A percentile compares a stretch with the other conserved stretches of the same genome.
Evolutionary conservation across 2,113 vertebrate genomes (phyloP).

Genomic region (Crotalus viridis): DNA sequence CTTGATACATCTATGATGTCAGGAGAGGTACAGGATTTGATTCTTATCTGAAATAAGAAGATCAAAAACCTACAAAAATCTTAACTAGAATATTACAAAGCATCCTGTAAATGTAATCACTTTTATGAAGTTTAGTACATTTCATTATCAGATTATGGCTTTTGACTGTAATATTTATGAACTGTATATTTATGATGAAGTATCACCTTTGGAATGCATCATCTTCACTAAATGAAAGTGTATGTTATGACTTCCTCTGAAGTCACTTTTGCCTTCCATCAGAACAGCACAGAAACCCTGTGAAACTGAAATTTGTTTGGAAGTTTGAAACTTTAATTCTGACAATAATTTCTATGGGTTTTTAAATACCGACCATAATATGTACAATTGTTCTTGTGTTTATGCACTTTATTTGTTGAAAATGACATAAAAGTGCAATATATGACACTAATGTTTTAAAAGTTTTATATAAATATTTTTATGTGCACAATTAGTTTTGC

Average conservation of each 20-base stretch:
- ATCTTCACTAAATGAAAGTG: constrained; percentile 24
- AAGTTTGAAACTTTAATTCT: constrained; percentile 39
- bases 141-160: neutral
- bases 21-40: neutral
- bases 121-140: neutral
- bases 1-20: neutral
- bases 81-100: constrained; percentile 13
- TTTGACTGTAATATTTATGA: constrained; percentile 15
- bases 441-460: neutral
- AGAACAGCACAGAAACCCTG: constrained; percentile 18
- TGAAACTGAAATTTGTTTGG: neutral
- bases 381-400: constrained; percentile 19
- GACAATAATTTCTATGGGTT: constrained; percentile 26
- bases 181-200: constrained; percentile 12
- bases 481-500: neutral
- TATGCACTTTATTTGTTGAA: constrained; percentile 34
- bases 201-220: constrained; percentile 34
- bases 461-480: neutral
- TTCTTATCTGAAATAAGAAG: neutral
- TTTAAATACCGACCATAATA: constrained; percentile 26
- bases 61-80: constrained; percentile 9
- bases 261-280: constrained; percentile 60
- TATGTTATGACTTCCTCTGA: constrained; percentile 68
- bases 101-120: constrained; percentile 12
- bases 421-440: constrained; percentile 40